Evolutionary conservation across 2,888 invertebrate genomes (phyloP).

Genomic region (Chymomyza fuscimana): DNA sequence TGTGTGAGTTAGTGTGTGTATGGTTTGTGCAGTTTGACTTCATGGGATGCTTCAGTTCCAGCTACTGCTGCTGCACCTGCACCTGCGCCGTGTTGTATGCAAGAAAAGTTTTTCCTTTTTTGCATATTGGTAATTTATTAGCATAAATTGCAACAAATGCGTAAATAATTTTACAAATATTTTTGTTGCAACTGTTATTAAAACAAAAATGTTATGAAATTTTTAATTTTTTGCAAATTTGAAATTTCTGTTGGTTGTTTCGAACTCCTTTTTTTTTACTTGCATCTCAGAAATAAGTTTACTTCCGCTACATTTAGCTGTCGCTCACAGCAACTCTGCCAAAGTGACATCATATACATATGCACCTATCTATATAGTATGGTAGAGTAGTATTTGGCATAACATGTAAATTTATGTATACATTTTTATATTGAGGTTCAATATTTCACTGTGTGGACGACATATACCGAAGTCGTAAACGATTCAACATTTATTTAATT

Average conservation of each 20-base stretch:
- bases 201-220: not conserved
- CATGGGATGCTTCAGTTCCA: not conserved
- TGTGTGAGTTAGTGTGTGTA: conserved; percentile 34
- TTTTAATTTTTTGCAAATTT: not conserved
- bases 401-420: too few relatives aligned
- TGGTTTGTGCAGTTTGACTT: conserved; percentile 20
- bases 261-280: not conserved
- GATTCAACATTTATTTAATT: too few relatives aligned
- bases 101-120: conserved; percentile 60
- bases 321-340: conserved; percentile 38
- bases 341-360: not conserved
- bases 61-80: conserved; percentile 9
- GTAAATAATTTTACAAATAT: conserved; percentile 69
- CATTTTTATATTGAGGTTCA: too few relatives aligned
- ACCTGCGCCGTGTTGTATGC: conserved; percentile 49
- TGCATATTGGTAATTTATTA: conserved; percentile 72
- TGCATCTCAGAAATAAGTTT: conserved; percentile 61
- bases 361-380: not conserved
- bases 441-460: too few relatives aligned
- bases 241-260: not conserved
- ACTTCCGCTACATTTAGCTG: conserved; percentile 65
- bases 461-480: too few relatives aligned
- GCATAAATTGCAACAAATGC: conserved; percentile 68
- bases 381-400: not conserved
- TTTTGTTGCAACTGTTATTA: conserved; percentile 45